Conservation (phyloP, 2,888 invertebrate species). For the Amitus sp. region DNA sequence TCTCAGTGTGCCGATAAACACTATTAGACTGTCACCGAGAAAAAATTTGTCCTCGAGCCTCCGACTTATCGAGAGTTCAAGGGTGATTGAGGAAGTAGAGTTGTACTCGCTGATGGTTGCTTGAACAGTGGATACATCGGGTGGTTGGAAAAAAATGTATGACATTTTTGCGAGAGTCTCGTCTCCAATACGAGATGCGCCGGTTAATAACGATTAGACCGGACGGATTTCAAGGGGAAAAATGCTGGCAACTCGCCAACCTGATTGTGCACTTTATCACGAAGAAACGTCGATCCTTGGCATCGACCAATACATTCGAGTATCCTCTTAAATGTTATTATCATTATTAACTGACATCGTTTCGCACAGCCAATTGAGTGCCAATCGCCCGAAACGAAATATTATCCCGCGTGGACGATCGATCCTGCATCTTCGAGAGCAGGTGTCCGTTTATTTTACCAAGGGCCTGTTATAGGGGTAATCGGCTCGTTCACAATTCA, state of each 20-base stretch:
- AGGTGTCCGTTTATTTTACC: constrained; percentile 4
- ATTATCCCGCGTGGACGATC: constrained; percentile 12
- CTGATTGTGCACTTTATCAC: constrained; percentile 28
- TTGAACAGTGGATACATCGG: neutral
- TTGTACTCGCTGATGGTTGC: neutral
- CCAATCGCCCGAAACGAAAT: constrained; percentile 14
- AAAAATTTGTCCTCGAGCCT: too few species aligned
- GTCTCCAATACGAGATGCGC: neutral
- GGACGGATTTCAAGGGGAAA: constrained; percentile 15
- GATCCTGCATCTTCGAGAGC: constrained; percentile 4
- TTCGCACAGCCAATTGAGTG: constrained; percentile 18
- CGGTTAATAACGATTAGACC: constrained; percentile 22
- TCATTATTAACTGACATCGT: constrained; percentile 12
- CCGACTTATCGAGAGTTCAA: too few species aligned
- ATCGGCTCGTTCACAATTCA: constrained; percentile 4
- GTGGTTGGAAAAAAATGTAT: neutral
- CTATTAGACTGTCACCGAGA: too few species aligned
- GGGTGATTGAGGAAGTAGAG: too few species aligned
- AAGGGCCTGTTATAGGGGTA: neutral
- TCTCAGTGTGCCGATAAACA: too few species aligned
- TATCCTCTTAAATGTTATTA: constrained; percentile 16
- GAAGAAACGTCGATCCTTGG: constrained; percentile 17
- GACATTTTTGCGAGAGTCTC: neutral
- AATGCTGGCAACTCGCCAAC: constrained; percentile 31
- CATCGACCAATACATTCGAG: constrained; percentile 7